Evolutionary conservation across 2,888 invertebrate genomes (phyloP), one percentile per base, ranked within the genome.

Genomic region (Melieria crassipennis): DNA sequence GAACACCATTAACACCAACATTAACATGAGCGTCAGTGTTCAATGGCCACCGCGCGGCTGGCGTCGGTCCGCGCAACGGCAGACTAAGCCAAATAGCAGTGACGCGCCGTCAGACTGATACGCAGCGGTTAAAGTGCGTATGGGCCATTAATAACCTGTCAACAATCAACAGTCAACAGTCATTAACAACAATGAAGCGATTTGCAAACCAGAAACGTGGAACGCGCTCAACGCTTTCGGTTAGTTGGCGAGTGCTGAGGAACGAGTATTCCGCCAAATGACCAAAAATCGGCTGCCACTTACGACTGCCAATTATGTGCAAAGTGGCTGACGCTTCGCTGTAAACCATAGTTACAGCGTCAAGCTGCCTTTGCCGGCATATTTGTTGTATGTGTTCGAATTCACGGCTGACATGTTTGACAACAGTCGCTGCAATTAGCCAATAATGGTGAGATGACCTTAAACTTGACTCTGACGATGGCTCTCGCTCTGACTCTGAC

Each of bases 381-480:
- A n/a, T 52, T 50, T 42, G 64, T 6, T 48, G 30, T 3, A 30
- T 30, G 7, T 64, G 42, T 42, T 52, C 52, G 30, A 52, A 48
- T 42, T 64, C 64, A 42, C 42, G 50, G 30, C n/a, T 11, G 52
- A 52, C 52, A 52, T 6, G 52, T 52, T 52, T 52, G 52, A 52
- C 52, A 58, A 65, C 63, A 50, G 64, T 68, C 43, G 67, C 58
- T 63, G 64, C 67, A 67, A 71, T 68, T 67, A 67, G 57, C 63
- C 67, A 63, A 64, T 52, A 58, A 62, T 64, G 67, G 56, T 69
- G 68, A 67, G 43, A 47, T 72, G 68, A 72, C 72, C 72, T 72
- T 72, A 72, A 72, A 72, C 72, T 72, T 72, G 72, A 72, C 71
- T 71, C 58, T 45, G 58, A 60, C 48, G 9, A 43, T 58, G 13